Percentiles rank a stretch among this genome's conserved stretches.
These are phyloP conservation scores for Diploptera punctata DNA, from an alignment of 2,888 invertebrate genomes.

Conservation along the genomic window DNA sequence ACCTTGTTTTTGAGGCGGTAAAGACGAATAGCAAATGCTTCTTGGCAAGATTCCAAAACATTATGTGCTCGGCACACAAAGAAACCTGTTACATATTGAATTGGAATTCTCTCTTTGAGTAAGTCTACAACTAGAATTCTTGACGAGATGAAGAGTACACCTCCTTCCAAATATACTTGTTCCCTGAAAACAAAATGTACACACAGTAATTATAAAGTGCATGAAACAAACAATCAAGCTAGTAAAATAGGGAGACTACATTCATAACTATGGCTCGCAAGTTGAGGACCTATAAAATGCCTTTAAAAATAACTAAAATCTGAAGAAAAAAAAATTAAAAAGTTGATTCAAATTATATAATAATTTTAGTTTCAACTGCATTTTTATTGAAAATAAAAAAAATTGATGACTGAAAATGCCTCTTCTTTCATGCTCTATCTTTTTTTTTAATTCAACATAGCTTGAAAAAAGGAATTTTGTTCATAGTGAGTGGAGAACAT, in stretches of 20 bases:
- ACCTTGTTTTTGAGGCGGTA: constrained; percentile 93
- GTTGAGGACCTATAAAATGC: too few relatives aligned
- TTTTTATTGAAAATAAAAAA: too few relatives aligned
- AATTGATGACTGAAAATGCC: too few relatives aligned
- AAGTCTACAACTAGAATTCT: constrained; percentile 96
- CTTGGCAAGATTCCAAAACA: constrained; percentile 89
- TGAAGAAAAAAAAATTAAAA: not conserved
- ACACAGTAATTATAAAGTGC: not conserved
- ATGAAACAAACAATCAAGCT: not conserved
- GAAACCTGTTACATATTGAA: constrained; percentile 88
- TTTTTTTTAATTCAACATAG: too few relatives aligned
- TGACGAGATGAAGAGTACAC: constrained; percentile 92
- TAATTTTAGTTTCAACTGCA: too few relatives aligned
- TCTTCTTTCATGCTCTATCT: too few relatives aligned
- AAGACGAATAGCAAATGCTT: constrained; percentile 91
- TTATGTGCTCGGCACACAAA: constrained; percentile 90
- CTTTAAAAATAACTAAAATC: not conserved
- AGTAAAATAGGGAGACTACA: not conserved
- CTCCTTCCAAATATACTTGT: constrained; percentile 88
- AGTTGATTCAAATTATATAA: too few relatives aligned
- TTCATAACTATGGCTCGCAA: too few relatives aligned
- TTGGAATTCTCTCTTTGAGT: constrained; percentile 88
- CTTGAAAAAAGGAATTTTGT: too few relatives aligned
- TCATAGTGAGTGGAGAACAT: too few relatives aligned
- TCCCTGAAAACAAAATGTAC: constrained; percentile 61